A percentile compares a stretch with the other conserved stretches of the same genome.
phyloP scores from a whole-genome alignment of 2,888 invertebrate genomes.

The Eurytoma californica region DNA sequence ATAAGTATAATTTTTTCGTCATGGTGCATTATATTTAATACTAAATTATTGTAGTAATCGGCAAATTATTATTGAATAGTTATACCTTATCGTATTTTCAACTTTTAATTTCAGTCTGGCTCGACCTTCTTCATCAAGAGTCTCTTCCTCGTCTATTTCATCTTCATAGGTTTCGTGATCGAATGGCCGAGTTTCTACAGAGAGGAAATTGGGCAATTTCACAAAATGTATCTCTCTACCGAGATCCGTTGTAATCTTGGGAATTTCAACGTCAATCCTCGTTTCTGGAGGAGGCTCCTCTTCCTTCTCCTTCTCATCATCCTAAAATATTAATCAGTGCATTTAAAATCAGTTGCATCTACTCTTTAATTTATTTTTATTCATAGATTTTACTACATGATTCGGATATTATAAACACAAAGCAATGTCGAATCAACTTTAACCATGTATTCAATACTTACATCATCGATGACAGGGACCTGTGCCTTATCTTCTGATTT shows the following conservation, averaged over 20 bases:
- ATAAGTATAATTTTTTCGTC: background rate
- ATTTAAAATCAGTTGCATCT: no score
- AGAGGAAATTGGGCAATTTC: constrained; percentile 97
- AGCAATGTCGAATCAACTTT: no score
- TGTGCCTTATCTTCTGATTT: constrained; percentile 68
- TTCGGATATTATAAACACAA: no score
- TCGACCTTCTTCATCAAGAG: constrained; percentile 97
- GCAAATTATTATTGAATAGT: background rate
- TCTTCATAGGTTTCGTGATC: constrained; percentile 97
- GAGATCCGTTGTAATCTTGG: constrained; percentile 93
- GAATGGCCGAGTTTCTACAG: constrained; percentile 97
- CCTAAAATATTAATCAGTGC: constrained; percentile 61
- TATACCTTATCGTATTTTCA: constrained; percentile 92
- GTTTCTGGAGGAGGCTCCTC: constrained; percentile 92
- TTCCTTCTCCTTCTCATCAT: constrained; percentile 82
- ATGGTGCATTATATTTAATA: background rate
- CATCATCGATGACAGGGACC: constrained; percentile 65
- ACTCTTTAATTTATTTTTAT: no score
- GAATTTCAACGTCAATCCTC: constrained; percentile 96
- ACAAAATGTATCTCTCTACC: constrained; percentile 96
- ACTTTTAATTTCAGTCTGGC: constrained; percentile 94
- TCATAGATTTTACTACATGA: no score
- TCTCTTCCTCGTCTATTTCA: constrained; percentile 99
- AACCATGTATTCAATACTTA: constrained; percentile 35
- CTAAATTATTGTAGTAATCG: no score